These are phyloP conservation scores for Parauchenoglanis ngamensis DNA, from an alignment of 2,797 vertebrate genomes.

Conservation along the genomic window DNA sequence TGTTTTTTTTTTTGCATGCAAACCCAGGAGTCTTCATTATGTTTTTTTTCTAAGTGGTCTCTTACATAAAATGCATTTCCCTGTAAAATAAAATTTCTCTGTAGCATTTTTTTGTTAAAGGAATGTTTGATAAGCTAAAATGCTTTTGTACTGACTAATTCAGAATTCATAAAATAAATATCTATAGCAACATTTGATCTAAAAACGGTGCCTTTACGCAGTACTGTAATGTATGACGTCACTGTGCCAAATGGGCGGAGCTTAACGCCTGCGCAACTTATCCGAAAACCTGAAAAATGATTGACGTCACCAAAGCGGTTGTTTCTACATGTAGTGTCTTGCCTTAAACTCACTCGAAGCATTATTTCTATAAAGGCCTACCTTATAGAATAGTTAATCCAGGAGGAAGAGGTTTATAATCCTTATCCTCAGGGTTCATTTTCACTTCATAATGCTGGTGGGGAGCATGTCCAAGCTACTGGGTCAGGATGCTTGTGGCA, in stretches of 20 bases:
- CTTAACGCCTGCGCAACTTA: background rate
- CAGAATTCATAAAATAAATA: no score
- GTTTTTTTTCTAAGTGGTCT: no score
- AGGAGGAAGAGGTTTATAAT: background rate
- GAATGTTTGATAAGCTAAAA: no score
- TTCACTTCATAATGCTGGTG: background rate
- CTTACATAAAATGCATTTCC: no score
- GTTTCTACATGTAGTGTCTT: background rate
- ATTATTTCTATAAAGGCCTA: background rate
- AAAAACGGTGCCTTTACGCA: no score
- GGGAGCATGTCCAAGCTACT: background rate
- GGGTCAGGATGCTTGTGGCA: background rate
- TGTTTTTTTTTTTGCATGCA: no score
- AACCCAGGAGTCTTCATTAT: no score
- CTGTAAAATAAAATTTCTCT: no score
- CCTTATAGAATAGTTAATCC: background rate
- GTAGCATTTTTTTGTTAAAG: no score
- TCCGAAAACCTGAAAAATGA: background rate
- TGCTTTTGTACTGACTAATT: no score
- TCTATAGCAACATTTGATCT: no score
- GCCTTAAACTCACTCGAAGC: background rate
- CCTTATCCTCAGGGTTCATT: conserved; percentile 8
- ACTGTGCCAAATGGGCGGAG: background rate
- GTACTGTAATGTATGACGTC: background rate
- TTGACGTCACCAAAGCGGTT: background rate